These are phyloP conservation scores for Calypte anna DNA, from an alignment of 2,113 vertebrate genomes.

Conservation along the genomic window DNA sequence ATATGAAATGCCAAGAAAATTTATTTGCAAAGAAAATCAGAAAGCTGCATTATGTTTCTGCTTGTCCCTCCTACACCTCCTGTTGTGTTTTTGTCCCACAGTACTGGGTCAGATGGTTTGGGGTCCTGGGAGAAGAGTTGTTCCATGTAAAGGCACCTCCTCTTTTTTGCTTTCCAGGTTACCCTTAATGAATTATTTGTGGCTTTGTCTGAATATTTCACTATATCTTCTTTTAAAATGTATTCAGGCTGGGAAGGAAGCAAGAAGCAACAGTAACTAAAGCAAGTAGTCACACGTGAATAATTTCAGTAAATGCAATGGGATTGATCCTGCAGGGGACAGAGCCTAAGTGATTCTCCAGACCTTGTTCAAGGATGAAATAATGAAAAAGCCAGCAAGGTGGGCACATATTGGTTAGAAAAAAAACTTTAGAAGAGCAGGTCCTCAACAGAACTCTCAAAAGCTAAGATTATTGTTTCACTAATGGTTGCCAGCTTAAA, in stretches of 20 bases:
- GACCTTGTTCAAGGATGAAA: neutral
- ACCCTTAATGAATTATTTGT: conserved; percentile 19
- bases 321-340: neutral
- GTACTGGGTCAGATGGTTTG: neutral
- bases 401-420: neutral
- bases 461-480: neutral
- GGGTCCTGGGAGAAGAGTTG: neutral
- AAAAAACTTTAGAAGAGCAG: neutral
- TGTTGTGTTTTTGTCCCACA: neutral
- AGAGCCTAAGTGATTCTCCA: neutral
- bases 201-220: conserved; percentile 49
- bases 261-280: neutral
- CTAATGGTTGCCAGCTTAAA: neutral
- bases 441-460: neutral
- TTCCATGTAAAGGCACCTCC: neutral
- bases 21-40: neutral
- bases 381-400: neutral
- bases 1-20: neutral
- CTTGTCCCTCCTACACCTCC: neutral
- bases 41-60: neutral
- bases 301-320: neutral
- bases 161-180: neutral
- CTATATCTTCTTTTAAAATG: conserved; percentile 15
- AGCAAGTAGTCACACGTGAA: neutral
- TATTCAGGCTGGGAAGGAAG: neutral